phyloP scores from a whole-genome alignment of 1,140 invertebrate species.

The Centruroides vittatus region DNA sequence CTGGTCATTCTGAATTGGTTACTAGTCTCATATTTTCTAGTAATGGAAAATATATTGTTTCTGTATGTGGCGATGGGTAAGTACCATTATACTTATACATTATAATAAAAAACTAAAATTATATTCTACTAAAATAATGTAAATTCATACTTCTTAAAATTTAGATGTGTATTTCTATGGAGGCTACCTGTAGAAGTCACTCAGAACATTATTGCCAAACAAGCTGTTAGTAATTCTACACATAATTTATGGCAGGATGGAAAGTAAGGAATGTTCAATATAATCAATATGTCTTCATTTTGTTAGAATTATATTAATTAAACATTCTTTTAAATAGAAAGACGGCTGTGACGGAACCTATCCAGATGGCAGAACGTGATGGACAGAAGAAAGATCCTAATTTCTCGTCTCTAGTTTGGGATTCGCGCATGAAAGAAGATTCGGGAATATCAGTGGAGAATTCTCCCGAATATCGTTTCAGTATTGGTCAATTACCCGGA shows the following conservation, averaged over 20 bases:
- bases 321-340: not conserved
- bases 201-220: slow-evolving; percentile 21
- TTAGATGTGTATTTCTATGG: slow-evolving; percentile 86
- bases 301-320: not conserved
- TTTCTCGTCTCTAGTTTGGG: too few species aligned
- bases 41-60: slow-evolving; percentile 78
- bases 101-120: not conserved
- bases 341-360: not conserved
- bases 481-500: slow-evolving; percentile 12
- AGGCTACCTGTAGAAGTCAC: slow-evolving; percentile 62
- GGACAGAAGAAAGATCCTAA: not conserved
- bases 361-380: not conserved
- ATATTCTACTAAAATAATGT: not conserved
- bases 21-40: slow-evolving; percentile 75
- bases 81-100: not conserved
- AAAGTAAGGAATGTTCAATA: not conserved
- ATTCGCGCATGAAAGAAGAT: not conserved
- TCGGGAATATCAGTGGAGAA: slow-evolving; percentile 4
- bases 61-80: slow-evolving; percentile 60
- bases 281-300: too few species aligned
- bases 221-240: not conserved
- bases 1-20: slow-evolving; percentile 84
- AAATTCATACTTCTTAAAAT: slow-evolving; percentile 2
- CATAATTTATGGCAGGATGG: slow-evolving; percentile 13
- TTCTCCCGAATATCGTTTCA: slow-evolving; percentile 29